A percentile compares a stretch with the other conserved stretches of the same genome.
Conservation (phyloP, 2,113 vertebrate species). For the Varanus salvator region DNA sequence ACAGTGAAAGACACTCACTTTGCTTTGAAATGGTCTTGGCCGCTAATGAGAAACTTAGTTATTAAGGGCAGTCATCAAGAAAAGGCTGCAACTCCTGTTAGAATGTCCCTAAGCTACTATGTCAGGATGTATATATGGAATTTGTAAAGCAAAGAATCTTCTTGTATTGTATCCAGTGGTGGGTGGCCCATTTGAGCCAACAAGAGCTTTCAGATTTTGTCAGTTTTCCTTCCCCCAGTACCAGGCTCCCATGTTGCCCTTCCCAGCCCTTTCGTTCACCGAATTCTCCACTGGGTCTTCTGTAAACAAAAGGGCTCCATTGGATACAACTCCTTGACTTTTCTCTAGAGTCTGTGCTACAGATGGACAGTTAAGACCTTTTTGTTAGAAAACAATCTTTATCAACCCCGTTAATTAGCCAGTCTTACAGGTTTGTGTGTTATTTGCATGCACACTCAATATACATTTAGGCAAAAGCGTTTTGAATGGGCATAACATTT, state of each 20-base stretch:
- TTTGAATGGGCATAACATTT: background rate
- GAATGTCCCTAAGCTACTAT: background rate
- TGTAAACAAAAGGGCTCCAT: background rate
- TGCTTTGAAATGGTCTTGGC: no score
- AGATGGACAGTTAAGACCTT: background rate
- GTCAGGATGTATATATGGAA: background rate
- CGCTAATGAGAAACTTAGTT: no score
- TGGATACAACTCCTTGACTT: background rate
- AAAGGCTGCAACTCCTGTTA: no score
- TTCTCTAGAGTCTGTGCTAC: background rate
- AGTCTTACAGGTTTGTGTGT: background rate
- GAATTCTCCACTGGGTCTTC: background rate
- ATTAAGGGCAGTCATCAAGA: no score
- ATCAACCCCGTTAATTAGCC: background rate
- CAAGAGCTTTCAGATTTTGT: background rate
- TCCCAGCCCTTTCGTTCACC: background rate
- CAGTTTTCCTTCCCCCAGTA: background rate
- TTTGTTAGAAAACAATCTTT: background rate
- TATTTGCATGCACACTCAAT: background rate
- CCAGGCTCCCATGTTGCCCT: background rate
- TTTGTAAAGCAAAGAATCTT: background rate
- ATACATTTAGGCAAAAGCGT: background rate
- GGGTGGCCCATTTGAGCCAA: background rate
- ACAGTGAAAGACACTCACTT: no score
- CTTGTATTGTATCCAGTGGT: background rate